Percentiles rank a stretch among this genome's conserved stretches.
phyloP scores from a whole-genome alignment of 2,797 vertebrate genomes.

The Silurus aristotelis region DNA sequence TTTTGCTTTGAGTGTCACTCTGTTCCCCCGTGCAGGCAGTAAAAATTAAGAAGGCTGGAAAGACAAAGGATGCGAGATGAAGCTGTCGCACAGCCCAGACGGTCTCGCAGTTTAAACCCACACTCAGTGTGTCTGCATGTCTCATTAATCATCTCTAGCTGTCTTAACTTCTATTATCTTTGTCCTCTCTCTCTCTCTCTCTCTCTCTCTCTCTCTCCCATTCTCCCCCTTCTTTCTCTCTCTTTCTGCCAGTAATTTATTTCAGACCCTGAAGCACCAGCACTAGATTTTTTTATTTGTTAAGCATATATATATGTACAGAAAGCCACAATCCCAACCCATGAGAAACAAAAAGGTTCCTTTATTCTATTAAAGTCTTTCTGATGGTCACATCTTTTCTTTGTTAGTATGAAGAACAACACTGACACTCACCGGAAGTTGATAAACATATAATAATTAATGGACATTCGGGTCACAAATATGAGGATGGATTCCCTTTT shows the following conservation, averaged over 20 bases:
- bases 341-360: background rate
- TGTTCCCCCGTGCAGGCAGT: background rate
- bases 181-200: background rate
- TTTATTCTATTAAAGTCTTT: background rate
- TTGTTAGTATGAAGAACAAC: background rate
- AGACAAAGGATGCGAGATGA: conserved; percentile 20
- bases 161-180: background rate
- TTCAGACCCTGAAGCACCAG: conserved; percentile 19
- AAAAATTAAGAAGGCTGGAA: conserved; percentile 6
- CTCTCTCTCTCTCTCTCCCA: background rate
- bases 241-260: background rate
- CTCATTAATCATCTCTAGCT: conserved; percentile 28
- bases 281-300: background rate
- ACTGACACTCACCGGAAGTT: background rate
- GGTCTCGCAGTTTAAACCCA: conserved; percentile 15
- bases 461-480: too few relatives aligned
- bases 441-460: too few relatives aligned
- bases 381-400: background rate
- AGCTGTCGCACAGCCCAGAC: conserved; percentile 3
- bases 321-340: background rate
- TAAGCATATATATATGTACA: background rate
- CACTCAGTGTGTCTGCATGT: conserved; percentile 13
- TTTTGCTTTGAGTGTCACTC: conserved; percentile 7
- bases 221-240: background rate
- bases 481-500: too few relatives aligned